A percentile compares a stretch with the other conserved stretches of the same genome.
Conservation (phyloP, 2,888 invertebrate genomes). For the Xylota sylvarum region DNA sequence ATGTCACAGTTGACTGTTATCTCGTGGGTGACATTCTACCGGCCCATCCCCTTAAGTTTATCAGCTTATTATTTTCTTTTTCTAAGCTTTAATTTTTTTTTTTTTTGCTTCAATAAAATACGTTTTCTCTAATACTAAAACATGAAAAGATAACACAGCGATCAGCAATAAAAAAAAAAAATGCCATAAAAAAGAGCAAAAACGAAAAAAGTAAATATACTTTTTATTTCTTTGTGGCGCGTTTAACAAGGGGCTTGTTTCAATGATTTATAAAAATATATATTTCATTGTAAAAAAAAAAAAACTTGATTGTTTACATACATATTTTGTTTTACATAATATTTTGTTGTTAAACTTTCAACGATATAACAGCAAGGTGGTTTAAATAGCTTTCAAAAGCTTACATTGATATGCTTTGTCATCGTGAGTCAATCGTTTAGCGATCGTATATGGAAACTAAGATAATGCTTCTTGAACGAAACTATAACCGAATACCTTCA, state of each 20-base stretch:
- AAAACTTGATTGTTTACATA: slow-evolving; percentile 6
- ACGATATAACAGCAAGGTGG: not conserved
- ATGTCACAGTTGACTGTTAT: slow-evolving; percentile 11
- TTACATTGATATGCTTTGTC: slow-evolving; percentile 3
- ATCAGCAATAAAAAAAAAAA: slow-evolving; percentile 20
- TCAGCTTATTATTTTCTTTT: slow-evolving; percentile 10
- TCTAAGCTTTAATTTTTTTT: not conserved
- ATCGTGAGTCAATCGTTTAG: slow-evolving; percentile 28
- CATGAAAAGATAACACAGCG: slow-evolving; percentile 10
- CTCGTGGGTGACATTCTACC: slow-evolving; percentile 32
- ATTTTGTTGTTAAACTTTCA: not conserved
- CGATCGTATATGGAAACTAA: not conserved
- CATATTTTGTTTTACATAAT: slow-evolving; percentile 7
- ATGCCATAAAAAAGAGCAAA: not conserved
- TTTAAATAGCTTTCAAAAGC: slow-evolving; percentile 6
- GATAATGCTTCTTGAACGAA: slow-evolving; percentile 1
- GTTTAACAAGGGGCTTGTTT: slow-evolving; percentile 5
- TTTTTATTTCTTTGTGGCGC: not conserved
- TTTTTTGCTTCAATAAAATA: not conserved
- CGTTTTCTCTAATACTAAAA: slow-evolving; percentile 9
- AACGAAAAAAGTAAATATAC: not conserved
- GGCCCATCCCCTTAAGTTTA: slow-evolving; percentile 33
- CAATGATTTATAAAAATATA: not conserved
- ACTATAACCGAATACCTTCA: not conserved
- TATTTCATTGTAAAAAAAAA: not conserved